These are phyloP conservation scores for Cotesia typhae DNA, from an alignment of 1,140 invertebrate species.

Conservation along the genomic window DNA sequence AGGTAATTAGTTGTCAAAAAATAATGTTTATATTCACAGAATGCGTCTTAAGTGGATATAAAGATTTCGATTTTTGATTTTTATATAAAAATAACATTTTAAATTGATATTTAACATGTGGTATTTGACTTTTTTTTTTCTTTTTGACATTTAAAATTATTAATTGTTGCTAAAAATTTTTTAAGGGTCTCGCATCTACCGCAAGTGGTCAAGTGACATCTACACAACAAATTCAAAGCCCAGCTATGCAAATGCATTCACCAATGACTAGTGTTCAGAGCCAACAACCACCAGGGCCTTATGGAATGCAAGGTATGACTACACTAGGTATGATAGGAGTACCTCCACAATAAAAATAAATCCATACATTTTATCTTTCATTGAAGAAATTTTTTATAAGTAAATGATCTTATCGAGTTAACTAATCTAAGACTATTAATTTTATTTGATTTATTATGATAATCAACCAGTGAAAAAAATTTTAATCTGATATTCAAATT, in stretches of 20 bases:
- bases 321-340: slow-evolving; percentile 69
- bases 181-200: slow-evolving; percentile 61
- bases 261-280: slow-evolving; percentile 62
- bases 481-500: too few species aligned
- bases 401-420: neutral
- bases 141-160: neutral
- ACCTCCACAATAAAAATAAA: slow-evolving; percentile 56
- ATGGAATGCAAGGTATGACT: slow-evolving; percentile 58
- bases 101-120: too few species aligned
- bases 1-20: slow-evolving; percentile 44
- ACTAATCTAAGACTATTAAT: too few species aligned
- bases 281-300: slow-evolving; percentile 61
- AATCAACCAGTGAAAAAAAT: too few species aligned
- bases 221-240: slow-evolving; percentile 68
- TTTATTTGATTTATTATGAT: too few species aligned
- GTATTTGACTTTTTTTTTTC: slow-evolving; percentile 8
- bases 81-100: too few species aligned
- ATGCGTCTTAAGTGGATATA: too few species aligned
- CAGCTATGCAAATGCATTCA: slow-evolving; percentile 66
- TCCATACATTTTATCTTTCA: neutral
- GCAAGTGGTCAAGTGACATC: slow-evolving; percentile 63
- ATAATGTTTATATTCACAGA: neutral
- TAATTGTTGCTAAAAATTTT: slow-evolving; percentile 25
- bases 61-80: too few species aligned
- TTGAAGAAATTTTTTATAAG: too few species aligned